Evolutionary conservation across 2,888 invertebrate species (phyloP), one percentile per base, ranked within the genome.

Genomic region (Tiliacea citrago): DNA sequence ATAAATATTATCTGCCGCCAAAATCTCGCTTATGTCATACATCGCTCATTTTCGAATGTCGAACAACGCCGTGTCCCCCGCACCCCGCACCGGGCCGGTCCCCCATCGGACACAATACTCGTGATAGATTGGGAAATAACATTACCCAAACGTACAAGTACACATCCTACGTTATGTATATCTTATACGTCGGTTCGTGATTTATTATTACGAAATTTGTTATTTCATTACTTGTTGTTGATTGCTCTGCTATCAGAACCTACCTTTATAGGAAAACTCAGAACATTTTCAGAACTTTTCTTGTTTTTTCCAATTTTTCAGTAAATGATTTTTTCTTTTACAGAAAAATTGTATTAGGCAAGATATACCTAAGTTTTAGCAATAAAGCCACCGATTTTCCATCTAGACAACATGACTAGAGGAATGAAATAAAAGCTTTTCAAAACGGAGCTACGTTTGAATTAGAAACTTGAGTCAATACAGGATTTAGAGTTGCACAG

Each of bases 71-170:
- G 68, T 76, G 57, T 49, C 42, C 84, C 87, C 88, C 88, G 79
- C 49, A 65, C 85, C 87, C 79, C 84, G 68, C 79, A 77, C 83
- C 86, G 81, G 72, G 77, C 74, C 61, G 45, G 18, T 73, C 73
- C 85, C 81, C 78, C 75, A 75, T 72, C 83, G 77, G 73, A 86
- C 85, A 91, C 88, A 91, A 88, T 86, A 84, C 81, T 75, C 73
- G 80, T 93, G 93, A 93, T 93, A 91, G 92, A 93, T 93, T 91
- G 90, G 89, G 86, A 93, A 90, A 92, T 89, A 91, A 90, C 91
- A 92, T 91, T 91, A 91, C 89, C 88, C 77, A 87, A 84, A 89
- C 68, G 74, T 79, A 77, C 72, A 66, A 60, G 76, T 74, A 66
- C 65, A 77, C 70, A 74, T 62, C 74, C 61, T 66, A 69, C 60